phyloP scores from a whole-genome alignment of 2,888 invertebrate species.

The Hypomecis punctinalis region DNA sequence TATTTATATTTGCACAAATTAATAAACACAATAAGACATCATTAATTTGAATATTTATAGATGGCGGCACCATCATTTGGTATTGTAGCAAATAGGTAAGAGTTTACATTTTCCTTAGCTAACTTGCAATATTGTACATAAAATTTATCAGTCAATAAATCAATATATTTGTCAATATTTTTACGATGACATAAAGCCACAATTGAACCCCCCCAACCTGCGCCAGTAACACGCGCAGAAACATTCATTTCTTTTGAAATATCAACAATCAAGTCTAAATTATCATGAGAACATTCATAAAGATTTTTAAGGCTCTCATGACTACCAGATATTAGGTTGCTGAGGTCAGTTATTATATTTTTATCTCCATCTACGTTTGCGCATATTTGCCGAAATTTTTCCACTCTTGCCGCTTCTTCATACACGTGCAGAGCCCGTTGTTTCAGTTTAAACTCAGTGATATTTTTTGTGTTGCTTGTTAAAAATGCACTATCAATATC shows the following conservation, averaged over 20 bases:
- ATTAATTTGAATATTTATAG: constrained; percentile 56
- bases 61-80: constrained; percentile 88
- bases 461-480: constrained; percentile 85
- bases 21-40: neutral
- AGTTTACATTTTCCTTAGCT: constrained; percentile 79
- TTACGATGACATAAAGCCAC: constrained; percentile 92
- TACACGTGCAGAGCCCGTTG: constrained; percentile 96
- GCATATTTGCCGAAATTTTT: constrained; percentile 89
- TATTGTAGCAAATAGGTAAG: constrained; percentile 90
- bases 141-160: constrained; percentile 88
- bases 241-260: constrained; percentile 88
- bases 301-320: constrained; percentile 93
- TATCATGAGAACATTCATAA: constrained; percentile 97
- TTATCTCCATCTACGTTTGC: constrained; percentile 55
- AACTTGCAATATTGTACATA: constrained; percentile 85
- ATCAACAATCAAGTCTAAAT: constrained; percentile 92
- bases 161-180: constrained; percentile 88
- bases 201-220: constrained; percentile 99
- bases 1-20: no score
- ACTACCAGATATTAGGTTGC: constrained; percentile 94
- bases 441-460: constrained; percentile 91
- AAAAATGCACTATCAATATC: constrained; percentile 83
- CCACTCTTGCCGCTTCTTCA: constrained; percentile 94
- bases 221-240: constrained; percentile 98
- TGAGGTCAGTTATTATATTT: constrained; percentile 85